phyloP scores from a whole-genome alignment of 2,888 invertebrate species.

The Erannis defoliaria region DNA sequence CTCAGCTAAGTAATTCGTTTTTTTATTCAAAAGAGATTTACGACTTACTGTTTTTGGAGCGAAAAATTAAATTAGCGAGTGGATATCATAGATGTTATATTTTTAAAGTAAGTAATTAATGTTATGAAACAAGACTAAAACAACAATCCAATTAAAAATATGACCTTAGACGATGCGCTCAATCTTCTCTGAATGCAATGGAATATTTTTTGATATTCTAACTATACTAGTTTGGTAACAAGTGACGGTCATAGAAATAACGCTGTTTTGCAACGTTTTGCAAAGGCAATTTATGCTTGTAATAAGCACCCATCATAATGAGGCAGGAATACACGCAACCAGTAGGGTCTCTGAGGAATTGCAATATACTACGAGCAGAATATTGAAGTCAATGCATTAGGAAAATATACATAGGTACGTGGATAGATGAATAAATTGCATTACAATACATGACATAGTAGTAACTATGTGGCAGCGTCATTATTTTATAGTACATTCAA shows the following conservation, averaged over 20 bases:
- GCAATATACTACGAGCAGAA: not conserved
- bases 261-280: conserved; percentile 21
- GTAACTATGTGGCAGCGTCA: no score
- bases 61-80: no score
- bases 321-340: conserved; percentile 6
- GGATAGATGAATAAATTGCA: not conserved
- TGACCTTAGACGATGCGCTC: conserved; percentile 7
- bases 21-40: no score
- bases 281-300: not conserved
- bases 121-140: conserved; percentile 5
- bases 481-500: no score
- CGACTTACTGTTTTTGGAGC: no score
- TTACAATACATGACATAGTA: no score
- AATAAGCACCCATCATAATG: conserved; percentile 23
- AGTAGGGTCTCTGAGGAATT: not conserved
- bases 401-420: not conserved
- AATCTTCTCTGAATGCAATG: conserved; percentile 12
- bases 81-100: no score
- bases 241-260: conserved; percentile 35
- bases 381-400: not conserved
- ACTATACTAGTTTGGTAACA: conserved; percentile 4
- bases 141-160: not conserved
- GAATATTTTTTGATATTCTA: conserved; percentile 21
- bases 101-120: no score
- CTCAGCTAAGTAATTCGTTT: no score